phyloP scores from a whole-genome alignment of 2,888 invertebrate genomes.

The Hypena proboscidalis region DNA sequence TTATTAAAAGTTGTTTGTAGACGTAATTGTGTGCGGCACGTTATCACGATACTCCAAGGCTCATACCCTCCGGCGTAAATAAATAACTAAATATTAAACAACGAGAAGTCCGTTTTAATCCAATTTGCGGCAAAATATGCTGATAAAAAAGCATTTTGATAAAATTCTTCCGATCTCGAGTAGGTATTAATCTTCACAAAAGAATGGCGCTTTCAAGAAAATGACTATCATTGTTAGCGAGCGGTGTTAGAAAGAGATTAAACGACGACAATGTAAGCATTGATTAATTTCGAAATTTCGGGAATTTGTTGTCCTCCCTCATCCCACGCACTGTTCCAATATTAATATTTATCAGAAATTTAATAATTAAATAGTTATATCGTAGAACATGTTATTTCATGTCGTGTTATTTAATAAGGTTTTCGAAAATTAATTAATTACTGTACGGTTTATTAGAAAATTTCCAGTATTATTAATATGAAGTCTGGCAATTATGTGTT shows the following conservation, averaged over 20 bases:
- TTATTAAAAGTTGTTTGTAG: slow-evolving; percentile 26
- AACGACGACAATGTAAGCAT: slow-evolving; percentile 25
- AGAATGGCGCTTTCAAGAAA: slow-evolving; percentile 55
- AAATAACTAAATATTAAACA: slow-evolving; percentile 39
- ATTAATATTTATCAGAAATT: too few relatives aligned
- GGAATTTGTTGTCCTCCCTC: too few relatives aligned
- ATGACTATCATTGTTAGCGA: slow-evolving; percentile 59
- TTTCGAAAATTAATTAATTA: too few relatives aligned
- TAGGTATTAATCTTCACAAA: slow-evolving; percentile 54
- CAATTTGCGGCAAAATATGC: slow-evolving; percentile 38
- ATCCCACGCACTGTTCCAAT: too few relatives aligned
- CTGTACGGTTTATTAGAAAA: too few relatives aligned
- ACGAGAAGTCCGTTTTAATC: slow-evolving; percentile 34
- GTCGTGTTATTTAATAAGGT: too few relatives aligned
- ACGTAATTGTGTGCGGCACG: slow-evolving; percentile 8
- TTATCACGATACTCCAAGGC: slow-evolving; percentile 10
- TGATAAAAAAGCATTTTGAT: slow-evolving; percentile 43
- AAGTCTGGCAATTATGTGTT: too few relatives aligned
- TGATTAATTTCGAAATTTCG: slow-evolving; percentile 14
- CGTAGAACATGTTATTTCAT: too few relatives aligned
- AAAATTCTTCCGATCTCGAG: slow-evolving; percentile 46
- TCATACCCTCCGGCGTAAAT: slow-evolving; percentile 33
- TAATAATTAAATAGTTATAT: too few relatives aligned
- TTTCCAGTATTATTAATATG: too few relatives aligned
- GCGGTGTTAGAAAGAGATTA: slow-evolving; percentile 34